These are phyloP conservation scores for Andrena trimmerana DNA, from an alignment of 2,888 invertebrate genomes.

Conservation along the genomic window DNA sequence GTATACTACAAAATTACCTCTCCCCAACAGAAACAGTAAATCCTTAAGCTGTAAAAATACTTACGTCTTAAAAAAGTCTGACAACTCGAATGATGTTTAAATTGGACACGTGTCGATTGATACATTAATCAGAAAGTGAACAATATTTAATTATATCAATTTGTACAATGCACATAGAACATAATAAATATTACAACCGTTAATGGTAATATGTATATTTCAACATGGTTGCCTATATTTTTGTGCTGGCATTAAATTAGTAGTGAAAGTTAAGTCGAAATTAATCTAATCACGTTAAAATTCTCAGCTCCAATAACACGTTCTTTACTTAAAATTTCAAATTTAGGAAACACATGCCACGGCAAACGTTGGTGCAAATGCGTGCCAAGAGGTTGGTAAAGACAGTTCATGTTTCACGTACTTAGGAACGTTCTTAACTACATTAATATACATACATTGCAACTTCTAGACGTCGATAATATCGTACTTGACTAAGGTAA, in stretches of 20 bases:
- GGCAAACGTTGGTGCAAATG: constrained; percentile 37
- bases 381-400: constrained; percentile 45
- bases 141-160: constrained; percentile 1
- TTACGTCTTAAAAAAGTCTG: constrained; percentile 1
- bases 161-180: constrained; percentile 8
- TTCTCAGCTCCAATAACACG: not conserved
- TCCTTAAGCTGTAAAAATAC: constrained; percentile 41
- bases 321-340: constrained; percentile 27
- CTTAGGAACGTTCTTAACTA: not conserved
- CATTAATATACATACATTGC: not conserved
- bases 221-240: constrained; percentile 63
- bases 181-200: constrained; percentile 13
- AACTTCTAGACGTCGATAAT: constrained; percentile 70
- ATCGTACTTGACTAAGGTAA: constrained; percentile 71
- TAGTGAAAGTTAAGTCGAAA: constrained; percentile 10
- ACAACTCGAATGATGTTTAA: constrained; percentile 1
- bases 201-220: constrained; percentile 19
- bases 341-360: constrained; percentile 48
- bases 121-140: constrained; percentile 14
- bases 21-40: constrained; percentile 54
- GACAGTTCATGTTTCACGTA: not conserved
- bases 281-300: not conserved
- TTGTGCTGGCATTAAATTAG: not conserved
- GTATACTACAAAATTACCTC: constrained; percentile 52
- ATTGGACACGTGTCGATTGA: constrained; percentile 4